These are phyloP conservation scores for Bufo gargarizans DNA, from an alignment of 2,113 vertebrate genomes.

Conservation along the genomic window DNA sequence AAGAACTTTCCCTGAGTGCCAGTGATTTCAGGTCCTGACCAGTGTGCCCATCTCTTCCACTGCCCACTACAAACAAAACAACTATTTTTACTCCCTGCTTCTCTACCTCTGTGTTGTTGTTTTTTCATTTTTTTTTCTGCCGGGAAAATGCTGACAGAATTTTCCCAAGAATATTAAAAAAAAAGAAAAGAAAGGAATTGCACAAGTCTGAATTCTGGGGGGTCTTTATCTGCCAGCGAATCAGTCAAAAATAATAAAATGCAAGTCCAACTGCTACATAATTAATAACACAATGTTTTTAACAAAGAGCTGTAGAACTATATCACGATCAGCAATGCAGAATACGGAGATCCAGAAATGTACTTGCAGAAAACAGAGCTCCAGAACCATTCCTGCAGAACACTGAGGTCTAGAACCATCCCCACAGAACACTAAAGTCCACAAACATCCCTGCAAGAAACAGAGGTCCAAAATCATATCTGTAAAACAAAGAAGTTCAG, in stretches of 20 bases:
- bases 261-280: not conserved
- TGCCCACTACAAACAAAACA: slow-evolving; percentile 52
- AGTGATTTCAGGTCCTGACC: slow-evolving; percentile 10
- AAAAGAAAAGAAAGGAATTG: not conserved
- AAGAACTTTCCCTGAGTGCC: slow-evolving; percentile 33
- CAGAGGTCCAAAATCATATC: not conserved
- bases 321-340: not conserved
- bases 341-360: not conserved
- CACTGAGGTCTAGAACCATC: not conserved
- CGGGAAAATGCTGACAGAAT: slow-evolving; percentile 39
- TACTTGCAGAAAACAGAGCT: not conserved
- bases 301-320: not conserved
- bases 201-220: slow-evolving; percentile 20
- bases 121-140: not conserved
- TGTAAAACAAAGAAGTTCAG: not conserved
- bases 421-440: not conserved
- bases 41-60: not conserved
- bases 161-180: slow-evolving; percentile 14
- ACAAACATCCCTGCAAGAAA: not conserved
- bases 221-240: not conserved
- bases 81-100: slow-evolving; percentile 35
- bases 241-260: not conserved
- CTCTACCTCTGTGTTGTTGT: not conserved
- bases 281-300: not conserved
- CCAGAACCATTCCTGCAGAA: not conserved